Evolutionary conservation across 2,797 vertebrate genomes (phyloP).

Genomic region (Crax fasciolata): DNA sequence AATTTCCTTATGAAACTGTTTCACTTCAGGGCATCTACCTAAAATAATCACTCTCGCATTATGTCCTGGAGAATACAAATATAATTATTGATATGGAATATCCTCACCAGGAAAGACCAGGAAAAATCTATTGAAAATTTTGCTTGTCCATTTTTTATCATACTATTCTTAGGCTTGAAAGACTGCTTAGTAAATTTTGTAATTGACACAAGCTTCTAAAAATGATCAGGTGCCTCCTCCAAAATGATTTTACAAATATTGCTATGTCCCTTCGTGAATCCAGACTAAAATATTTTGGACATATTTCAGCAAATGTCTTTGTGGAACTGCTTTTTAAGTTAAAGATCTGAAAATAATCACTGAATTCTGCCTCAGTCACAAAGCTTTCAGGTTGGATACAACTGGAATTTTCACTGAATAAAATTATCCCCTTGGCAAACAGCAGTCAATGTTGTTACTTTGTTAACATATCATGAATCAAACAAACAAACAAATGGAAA

Average conservation of each 20-base stretch:
- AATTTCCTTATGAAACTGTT: background rate
- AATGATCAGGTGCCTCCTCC: background rate
- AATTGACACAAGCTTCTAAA: background rate
- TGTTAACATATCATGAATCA: background rate
- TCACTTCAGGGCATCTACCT: background rate
- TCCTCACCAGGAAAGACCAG: background rate
- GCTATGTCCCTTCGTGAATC: fast-evolving
- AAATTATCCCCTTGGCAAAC: background rate
- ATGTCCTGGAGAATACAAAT: background rate
- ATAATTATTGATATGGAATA: background rate
- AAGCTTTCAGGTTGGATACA: background rate
- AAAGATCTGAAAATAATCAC: background rate
- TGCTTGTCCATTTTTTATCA: background rate
- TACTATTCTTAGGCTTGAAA: background rate
- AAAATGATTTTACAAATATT: background rate
- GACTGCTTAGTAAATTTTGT: background rate
- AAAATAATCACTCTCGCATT: background rate
- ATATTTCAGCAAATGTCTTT: background rate
- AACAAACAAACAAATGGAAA: background rate
- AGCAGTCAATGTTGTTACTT: background rate
- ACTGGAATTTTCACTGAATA: background rate
- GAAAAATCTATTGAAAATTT: background rate
- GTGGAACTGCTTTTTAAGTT: background rate
- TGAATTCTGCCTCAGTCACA: background rate
- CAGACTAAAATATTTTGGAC: background rate